Conservation (phyloP, 2,113 vertebrate genomes). For the Martes martes region DNA sequence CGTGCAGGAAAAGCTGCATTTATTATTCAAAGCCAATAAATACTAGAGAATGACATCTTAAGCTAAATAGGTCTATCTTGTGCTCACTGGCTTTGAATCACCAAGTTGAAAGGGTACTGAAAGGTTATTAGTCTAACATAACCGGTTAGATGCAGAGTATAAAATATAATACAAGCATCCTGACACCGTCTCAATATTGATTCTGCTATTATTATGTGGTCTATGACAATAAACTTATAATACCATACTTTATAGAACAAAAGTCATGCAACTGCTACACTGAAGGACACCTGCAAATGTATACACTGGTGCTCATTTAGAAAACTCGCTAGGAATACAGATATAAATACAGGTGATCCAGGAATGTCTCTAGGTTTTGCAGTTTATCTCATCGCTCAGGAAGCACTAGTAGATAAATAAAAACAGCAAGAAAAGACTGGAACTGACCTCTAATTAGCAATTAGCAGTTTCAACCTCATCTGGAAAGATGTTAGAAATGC, state of each 20-base stretch:
- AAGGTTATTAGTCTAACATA: conserved; percentile 4
- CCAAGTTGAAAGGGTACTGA: background rate
- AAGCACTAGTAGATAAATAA: background rate
- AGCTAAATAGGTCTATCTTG: background rate
- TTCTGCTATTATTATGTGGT: background rate
- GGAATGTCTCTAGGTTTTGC: background rate
- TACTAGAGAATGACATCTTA: background rate
- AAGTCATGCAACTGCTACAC: background rate
- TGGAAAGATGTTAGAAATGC: background rate
- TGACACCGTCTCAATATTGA: background rate
- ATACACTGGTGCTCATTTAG: background rate
- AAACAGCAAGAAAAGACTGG: background rate
- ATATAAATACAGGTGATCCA: background rate
- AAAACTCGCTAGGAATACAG: background rate
- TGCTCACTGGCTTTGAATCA: background rate
- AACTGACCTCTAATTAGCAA: background rate
- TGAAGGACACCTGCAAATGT: background rate
- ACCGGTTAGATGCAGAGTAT: background rate
- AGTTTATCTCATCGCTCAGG: background rate
- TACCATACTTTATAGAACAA: background rate
- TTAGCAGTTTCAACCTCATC: background rate
- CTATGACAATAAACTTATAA: background rate
- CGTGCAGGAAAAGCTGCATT: background rate
- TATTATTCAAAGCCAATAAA: conserved; percentile 48
- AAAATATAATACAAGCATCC: background rate